A percentile compares a stretch with the other conserved stretches of the same genome.
These are phyloP conservation scores for Peromyscus eremicus DNA, from an alignment of 2,797 vertebrate genomes.

Conservation along the genomic window DNA sequence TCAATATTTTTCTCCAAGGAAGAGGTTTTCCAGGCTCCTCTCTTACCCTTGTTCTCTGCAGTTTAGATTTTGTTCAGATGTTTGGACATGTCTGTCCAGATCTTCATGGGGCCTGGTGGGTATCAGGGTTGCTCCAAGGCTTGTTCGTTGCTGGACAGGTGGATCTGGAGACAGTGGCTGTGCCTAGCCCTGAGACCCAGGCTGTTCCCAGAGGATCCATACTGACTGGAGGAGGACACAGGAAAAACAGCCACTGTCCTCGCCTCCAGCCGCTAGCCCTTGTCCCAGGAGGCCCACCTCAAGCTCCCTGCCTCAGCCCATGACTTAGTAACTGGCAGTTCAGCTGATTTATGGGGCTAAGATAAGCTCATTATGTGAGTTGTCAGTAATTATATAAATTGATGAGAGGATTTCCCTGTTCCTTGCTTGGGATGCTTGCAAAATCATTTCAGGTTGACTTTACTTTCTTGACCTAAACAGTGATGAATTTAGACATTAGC, in stretches of 20 bases:
- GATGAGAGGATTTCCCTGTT: slow-evolving; percentile 73
- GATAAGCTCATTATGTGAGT: slow-evolving; percentile 74
- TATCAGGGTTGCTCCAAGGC: slow-evolving; percentile 72
- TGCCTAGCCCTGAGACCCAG: background rate
- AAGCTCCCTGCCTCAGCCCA: background rate
- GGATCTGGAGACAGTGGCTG: fast-evolving
- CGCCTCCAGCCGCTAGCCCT: background rate
- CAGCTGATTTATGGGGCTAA: slow-evolving; percentile 72
- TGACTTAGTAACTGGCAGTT: slow-evolving; percentile 27
- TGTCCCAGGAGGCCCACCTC: background rate
- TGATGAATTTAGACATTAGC: slow-evolving; percentile 62
- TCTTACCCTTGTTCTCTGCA: slow-evolving; percentile 68
- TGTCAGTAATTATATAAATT: slow-evolving; percentile 78
- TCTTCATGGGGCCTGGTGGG: slow-evolving; percentile 60
- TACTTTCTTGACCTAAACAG: slow-evolving; percentile 63
- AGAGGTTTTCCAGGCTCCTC: background rate
- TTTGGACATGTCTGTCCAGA: slow-evolving; percentile 47
- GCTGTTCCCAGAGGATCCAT: background rate
- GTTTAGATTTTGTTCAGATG: slow-evolving; percentile 4
- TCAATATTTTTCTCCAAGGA: background rate
- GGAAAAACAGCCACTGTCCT: background rate
- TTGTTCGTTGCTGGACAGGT: background rate
- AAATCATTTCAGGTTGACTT: slow-evolving; percentile 67
- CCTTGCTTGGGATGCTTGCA: slow-evolving; percentile 32
- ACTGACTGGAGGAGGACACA: fast-evolving